Base-by-base conservation (phyloP, 2,113 vertebrate genomes). In the Amia ocellicauda region DNA sequence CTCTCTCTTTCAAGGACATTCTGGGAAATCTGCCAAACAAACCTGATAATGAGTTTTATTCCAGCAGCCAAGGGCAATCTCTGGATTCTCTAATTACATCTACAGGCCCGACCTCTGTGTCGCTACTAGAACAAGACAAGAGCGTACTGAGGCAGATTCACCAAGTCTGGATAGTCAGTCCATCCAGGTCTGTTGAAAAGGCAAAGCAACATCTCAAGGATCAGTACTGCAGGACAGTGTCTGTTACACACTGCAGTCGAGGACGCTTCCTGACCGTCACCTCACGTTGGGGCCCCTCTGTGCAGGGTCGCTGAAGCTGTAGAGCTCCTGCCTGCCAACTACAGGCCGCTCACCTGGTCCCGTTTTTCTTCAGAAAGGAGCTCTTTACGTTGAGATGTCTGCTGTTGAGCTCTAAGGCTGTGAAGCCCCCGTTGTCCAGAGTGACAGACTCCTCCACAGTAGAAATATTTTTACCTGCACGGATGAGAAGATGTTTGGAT, bases 381-480 rank as follows among this genome's bases (percentile, higher is more conserved):
- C 79, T 91, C 81, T 97, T 98, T 78, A 91, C 89, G 20, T 91
- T 93, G 66, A 97, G 84, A 1, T 93, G 91, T 40, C 96, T 87
- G 78, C 93, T 97, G 84, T 90, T 97, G 67, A 98, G 92, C 75
- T 98, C 96, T 78, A 98, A 70, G 61, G 93, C 88, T 0, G 95
- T 93, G 76, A 98, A 98, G 1, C 94, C 95, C 61, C 95, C 95
- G 0, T 97, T 98, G 77, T 97, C 96, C 82, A 98, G 79, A 0
- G 93, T 98, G 50, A 95, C 90, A 0, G 93, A 85, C 78, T 97
- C 94, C 73, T 97, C 95, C 67, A 86, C 83, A 0, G 84, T 89
- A 63, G 93, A 91, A 60, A 91, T 62, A 69, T 87, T 90, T 70
- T 95, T 96, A 62, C 93, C 96, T 98, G 75, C 22, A 71, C 56